phyloP scores from a whole-genome alignment of 2,888 invertebrate species.

The Chouioia cunea region DNA sequence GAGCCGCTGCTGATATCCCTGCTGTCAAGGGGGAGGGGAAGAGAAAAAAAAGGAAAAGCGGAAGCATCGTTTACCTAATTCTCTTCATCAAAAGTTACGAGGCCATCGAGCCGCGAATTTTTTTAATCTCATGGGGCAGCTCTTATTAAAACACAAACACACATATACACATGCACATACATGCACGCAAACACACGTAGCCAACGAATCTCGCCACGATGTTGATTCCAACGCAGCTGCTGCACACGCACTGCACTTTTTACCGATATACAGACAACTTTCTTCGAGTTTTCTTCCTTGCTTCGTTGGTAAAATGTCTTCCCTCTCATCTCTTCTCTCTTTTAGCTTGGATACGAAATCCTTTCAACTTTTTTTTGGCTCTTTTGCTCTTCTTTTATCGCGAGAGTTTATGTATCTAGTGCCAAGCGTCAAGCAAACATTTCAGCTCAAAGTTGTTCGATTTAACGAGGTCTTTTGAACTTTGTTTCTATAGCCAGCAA shows the following conservation, averaged over 20 bases:
- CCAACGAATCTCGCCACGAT: not conserved
- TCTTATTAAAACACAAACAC: constrained; percentile 41
- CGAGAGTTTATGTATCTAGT: constrained; percentile 10
- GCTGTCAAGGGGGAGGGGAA: too few relatives aligned
- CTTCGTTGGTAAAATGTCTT: constrained; percentile 22
- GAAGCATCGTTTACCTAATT: constrained; percentile 52
- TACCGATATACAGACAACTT: constrained; percentile 13
- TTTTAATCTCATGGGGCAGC: constrained; percentile 54
- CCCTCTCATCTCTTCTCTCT: too few relatives aligned
- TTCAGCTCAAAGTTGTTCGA: constrained; percentile 17
- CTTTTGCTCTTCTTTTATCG: not conserved
- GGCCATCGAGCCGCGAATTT: constrained; percentile 53
- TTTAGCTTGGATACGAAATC: not conserved
- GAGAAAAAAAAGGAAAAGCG: too few relatives aligned
- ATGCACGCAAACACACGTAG: not conserved
- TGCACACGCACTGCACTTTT: constrained; percentile 49
- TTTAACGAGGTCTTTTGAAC: constrained; percentile 29
- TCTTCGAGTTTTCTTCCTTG: constrained; percentile 27
- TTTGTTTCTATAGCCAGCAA: constrained; percentile 3
- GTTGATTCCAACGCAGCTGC: constrained; percentile 50
- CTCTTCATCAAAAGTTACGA: constrained; percentile 62
- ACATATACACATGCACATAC: not conserved
- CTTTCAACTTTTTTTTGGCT: not conserved
- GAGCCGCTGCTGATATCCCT: constrained; percentile 21
- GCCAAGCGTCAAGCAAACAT: not conserved